phyloP scores from a whole-genome alignment of 2,888 invertebrate genomes.

The Plebejus anna region DNA sequence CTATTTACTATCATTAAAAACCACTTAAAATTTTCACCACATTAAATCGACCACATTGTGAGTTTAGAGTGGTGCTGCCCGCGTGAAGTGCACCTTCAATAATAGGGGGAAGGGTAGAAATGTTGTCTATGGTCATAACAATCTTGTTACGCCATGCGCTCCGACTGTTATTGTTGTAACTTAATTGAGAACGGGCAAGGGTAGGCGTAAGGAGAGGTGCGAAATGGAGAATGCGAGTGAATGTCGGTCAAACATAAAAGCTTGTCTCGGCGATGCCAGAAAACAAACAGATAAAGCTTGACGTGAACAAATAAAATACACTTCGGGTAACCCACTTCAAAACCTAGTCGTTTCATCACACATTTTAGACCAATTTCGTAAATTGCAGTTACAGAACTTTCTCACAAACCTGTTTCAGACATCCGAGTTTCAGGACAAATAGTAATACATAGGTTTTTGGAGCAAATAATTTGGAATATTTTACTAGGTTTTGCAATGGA shows the following conservation, averaged over 20 bases:
- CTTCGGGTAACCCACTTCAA: background rate
- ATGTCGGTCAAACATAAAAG: conserved; percentile 53
- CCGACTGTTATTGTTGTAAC: conserved; percentile 61
- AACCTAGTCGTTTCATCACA: background rate
- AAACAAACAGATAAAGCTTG: conserved; percentile 80
- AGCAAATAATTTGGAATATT: conserved; percentile 30
- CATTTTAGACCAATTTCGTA: background rate
- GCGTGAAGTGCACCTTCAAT: conserved; percentile 56
- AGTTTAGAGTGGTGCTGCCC: conserved; percentile 77
- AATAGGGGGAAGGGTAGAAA: conserved; percentile 47
- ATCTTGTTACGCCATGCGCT: conserved; percentile 61
- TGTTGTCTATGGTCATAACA: conserved; percentile 49
- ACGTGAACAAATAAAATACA: conserved; percentile 47
- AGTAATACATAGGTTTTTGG: background rate
- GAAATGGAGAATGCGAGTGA: conserved; percentile 57
- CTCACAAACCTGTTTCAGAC: background rate
- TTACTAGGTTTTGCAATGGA: conserved; percentile 13
- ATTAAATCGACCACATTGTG: conserved; percentile 60
- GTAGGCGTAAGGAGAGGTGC: conserved; percentile 72
- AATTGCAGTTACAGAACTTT: background rate
- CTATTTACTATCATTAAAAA: background rate
- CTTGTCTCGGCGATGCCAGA: conserved; percentile 75
- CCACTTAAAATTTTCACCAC: background rate
- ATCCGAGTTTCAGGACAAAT: background rate
- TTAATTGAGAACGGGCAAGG: conserved; percentile 64